Evolutionary conservation across 2,797 vertebrate genomes (phyloP).

Genomic region (Clarias laeviceps): DNA sequence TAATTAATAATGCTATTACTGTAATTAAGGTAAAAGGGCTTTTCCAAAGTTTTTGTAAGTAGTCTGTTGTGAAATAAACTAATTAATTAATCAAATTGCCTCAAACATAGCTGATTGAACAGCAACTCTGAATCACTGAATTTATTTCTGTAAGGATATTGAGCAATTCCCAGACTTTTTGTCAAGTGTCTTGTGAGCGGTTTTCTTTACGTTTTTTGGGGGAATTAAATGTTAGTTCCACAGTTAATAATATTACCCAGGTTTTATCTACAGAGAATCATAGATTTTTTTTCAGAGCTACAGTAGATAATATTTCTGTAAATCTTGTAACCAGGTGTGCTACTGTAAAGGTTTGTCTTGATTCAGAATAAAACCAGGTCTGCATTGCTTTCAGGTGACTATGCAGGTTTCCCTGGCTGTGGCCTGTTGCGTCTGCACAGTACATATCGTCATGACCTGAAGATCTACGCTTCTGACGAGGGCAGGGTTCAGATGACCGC

Average conservation of each 20-base stretch:
- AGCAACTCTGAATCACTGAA: neutral
- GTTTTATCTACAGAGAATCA: constrained; percentile 8
- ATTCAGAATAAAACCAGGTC: neutral
- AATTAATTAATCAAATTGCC: neutral
- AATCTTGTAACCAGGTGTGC: neutral
- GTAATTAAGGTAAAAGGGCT: neutral
- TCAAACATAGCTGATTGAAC: constrained; percentile 2
- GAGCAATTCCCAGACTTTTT: neutral
- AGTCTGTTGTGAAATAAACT: neutral
- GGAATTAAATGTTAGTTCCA: neutral
- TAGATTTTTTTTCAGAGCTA: neutral
- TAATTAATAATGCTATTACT: no score
- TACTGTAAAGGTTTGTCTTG: neutral
- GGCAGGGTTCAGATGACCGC: constrained; percentile 90
- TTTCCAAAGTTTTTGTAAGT: neutral
- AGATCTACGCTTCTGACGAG: constrained; percentile 89
- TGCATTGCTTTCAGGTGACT: constrained; percentile 77
- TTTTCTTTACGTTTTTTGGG: neutral
- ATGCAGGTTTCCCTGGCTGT: constrained; percentile 89
- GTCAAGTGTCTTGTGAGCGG: constrained; percentile 1
- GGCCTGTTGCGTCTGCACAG: constrained; percentile 87
- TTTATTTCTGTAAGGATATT: neutral
- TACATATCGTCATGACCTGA: constrained; percentile 88
- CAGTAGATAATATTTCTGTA: neutral
- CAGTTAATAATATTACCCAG: neutral